Base-by-base conservation (phyloP, 2,888 invertebrate genomes). In the Amiota communis region DNA sequence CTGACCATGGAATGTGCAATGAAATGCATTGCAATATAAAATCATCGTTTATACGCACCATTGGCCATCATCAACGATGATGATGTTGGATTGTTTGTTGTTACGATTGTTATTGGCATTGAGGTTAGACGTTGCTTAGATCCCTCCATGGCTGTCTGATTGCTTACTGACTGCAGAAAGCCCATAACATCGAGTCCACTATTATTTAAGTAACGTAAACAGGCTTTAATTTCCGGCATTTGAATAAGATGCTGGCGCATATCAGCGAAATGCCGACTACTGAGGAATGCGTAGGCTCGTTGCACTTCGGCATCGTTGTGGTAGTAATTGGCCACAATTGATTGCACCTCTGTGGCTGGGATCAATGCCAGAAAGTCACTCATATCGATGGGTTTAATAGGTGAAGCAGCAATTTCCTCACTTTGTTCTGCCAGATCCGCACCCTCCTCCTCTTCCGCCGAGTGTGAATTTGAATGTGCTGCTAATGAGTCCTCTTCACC, bases 151-250 rank as follows among this genome's bases (percentile, higher is more conserved):
- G 65, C 46, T 48, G 86, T 81, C 59, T 84, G 74, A 77, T 84
- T 81, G 20, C 81, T 78, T 68, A 89, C 67, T 0, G 82, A 79
- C 65, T 84, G 78, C 4, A 82, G 72, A 72, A 88, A 79, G 56
- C 81, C 75, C 1, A 89, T 70, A 49, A 89, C 82, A 84, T 90
- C 88, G 72, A 90, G 75, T 11, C 89, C 89, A 67, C 84, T 87
- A 74, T 79, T 81, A 76, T 88, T 87, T 73, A 90, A 81, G 79
- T 87, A 89, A 70, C 81, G 80, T 48, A 87, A 78, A 74, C 89
- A 86, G 20, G 83, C 81, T 70, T 79, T 75, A 75, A 89, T 84
- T 81, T 89, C 89, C 57, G 87, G 84, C 71, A 87, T 77, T 20
- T 80, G 81, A 47, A 87, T 72, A 17, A 88, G 83, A 12, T 82